Conservation (phyloP, 2,888 invertebrate genomes). For the Acleris cristana region DNA sequence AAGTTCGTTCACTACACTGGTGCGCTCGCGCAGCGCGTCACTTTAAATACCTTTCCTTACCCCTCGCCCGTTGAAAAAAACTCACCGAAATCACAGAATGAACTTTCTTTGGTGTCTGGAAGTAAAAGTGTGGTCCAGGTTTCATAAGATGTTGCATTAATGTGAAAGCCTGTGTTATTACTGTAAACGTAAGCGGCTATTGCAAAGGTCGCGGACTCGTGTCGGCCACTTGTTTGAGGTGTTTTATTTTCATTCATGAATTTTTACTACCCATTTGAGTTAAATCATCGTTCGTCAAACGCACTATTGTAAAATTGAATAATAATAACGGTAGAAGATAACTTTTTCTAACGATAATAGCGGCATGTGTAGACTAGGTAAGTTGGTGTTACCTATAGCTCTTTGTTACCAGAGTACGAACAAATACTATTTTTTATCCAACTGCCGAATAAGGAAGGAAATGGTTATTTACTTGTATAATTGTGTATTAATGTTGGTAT, state of each 20-base stretch:
- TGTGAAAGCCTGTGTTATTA: conserved; percentile 60
- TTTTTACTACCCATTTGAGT: not conserved
- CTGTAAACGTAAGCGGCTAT: conserved; percentile 51
- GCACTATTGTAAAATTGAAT: too few relatives aligned
- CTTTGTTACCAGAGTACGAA: too few relatives aligned
- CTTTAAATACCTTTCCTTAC: conserved; percentile 72
- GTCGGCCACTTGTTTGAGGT: conserved; percentile 25
- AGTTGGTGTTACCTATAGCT: too few relatives aligned
- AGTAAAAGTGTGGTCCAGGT: conserved; percentile 80
- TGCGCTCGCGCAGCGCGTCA: conserved; percentile 61
- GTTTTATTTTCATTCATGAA: conserved; percentile 29
- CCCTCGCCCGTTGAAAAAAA: conserved; percentile 64
- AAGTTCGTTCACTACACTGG: conserved; percentile 66
- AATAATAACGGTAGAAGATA: too few relatives aligned
- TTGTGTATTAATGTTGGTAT: too few relatives aligned
- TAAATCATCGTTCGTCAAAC: too few relatives aligned
- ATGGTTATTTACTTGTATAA: too few relatives aligned
- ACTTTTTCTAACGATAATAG: too few relatives aligned
- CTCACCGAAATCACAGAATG: conserved; percentile 63
- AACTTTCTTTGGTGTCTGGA: conserved; percentile 74
- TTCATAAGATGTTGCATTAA: conserved; percentile 64
- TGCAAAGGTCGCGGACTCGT: conserved; percentile 62
- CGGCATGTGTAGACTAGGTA: too few relatives aligned
- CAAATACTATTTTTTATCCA: too few relatives aligned
- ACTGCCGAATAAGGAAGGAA: too few relatives aligned